Evolutionary conservation across 2,113 vertebrate genomes (phyloP), one percentile per base, ranked within the genome.

Genomic region (Macroglossus sobrinus): DNA sequence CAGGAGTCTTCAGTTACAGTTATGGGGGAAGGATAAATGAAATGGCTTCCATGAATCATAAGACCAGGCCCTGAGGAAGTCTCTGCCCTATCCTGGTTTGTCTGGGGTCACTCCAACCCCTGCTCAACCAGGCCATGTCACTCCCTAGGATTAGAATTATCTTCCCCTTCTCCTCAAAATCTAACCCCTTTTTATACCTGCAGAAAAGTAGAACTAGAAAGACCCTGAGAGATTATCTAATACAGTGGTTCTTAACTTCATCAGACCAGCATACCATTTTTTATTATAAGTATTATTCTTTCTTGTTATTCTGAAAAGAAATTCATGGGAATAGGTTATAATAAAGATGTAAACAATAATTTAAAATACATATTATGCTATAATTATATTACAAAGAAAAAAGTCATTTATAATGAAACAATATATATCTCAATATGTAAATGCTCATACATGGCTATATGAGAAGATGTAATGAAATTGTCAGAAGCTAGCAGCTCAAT

Each of bases 1-100:
- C 16, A 92, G 90, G 90, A 95, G 63, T 92, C 38, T 95, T 94
- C 69, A 84, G 47, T 98, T 97, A 94, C 94, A 97, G 14, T 64
- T 68, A 69, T 8, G 30, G 14, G 78, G 43, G 14, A 53, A 24
- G 47, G 43, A 74, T 93, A 45, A 96, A 93, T 87, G 76, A 38
- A 87, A 63, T 91, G 28, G 78, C 63, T 93, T 86, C 95, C 79
- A 89, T 84, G 47, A 33, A 89, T 87, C 74, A 47, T 28, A 79
- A 93, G 74, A 95, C 35, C 24, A 91, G 43, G 81, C n/a, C 45
- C n/a, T 30, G 38, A 80, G 80, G 72, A 96, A 80, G 66, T 63
- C 40, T 91, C 35, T 94, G 66, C 7, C 26, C 50, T 94, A 81
- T 93, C 26, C 22, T 75, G 47, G 84, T 33, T 97, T 85, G 33